A percentile compares a stretch with the other conserved stretches of the same genome.
Conservation (phyloP, 1,140 invertebrate species). For the Polyergus mexicanus region DNA sequence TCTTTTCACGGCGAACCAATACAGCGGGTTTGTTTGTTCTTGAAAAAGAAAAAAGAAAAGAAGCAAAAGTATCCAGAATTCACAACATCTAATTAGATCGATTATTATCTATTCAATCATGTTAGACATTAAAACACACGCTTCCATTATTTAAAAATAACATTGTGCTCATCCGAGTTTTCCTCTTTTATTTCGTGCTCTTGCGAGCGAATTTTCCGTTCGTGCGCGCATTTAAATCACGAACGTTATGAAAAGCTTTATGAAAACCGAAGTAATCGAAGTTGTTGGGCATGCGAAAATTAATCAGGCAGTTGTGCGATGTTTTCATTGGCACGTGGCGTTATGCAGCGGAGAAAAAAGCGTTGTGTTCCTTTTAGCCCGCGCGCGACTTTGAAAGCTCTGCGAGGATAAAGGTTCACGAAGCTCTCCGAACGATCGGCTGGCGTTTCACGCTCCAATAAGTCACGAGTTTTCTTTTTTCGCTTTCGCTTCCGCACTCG, state of each 20-base stretch:
- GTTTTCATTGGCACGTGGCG: constrained; percentile 55
- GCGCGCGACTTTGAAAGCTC: constrained; percentile 65
- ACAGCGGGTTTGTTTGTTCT: neutral
- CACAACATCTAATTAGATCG: constrained; percentile 2
- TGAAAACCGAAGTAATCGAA: constrained; percentile 57
- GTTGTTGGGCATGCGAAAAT: constrained; percentile 23
- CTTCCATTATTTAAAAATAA: constrained; percentile 22
- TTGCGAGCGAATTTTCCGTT: constrained; percentile 35
- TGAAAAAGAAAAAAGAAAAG: neutral
- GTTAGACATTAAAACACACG: neutral
- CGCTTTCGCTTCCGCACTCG: constrained; percentile 23
- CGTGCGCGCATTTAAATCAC: constrained; percentile 1
- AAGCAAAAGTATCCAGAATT: neutral
- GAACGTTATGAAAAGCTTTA: constrained; percentile 61
- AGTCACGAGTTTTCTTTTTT: constrained; percentile 54
- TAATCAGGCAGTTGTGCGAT: constrained; percentile 9
- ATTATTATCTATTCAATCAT: neutral
- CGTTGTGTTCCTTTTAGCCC: constrained; percentile 44
- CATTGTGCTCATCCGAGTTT: neutral
- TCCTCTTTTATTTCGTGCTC: neutral
- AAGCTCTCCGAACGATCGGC: constrained; percentile 31
- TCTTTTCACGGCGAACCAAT: neutral
- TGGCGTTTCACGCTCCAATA: constrained; percentile 52
- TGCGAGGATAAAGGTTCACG: constrained; percentile 51
- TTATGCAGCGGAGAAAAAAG: neutral